Evolutionary conservation across 2,113 vertebrate genomes (phyloP).

Genomic region (Montifringilla adamsi): DNA sequence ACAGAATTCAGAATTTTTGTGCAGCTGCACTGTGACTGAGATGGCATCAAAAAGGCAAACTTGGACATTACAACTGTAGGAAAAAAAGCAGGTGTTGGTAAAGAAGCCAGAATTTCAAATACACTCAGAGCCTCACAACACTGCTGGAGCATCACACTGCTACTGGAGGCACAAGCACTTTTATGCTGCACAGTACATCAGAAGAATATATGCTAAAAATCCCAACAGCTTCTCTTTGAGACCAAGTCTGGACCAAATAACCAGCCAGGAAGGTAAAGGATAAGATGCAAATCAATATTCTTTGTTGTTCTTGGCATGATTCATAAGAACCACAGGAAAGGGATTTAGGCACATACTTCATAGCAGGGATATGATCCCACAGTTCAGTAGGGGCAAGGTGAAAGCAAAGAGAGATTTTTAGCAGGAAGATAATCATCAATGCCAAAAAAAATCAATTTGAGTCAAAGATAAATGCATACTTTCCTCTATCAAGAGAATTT

Average conservation of each 20-base stretch:
- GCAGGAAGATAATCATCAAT: background rate
- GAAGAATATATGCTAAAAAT: background rate
- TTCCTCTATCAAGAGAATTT: background rate
- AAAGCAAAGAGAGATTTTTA: background rate
- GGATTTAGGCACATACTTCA: background rate
- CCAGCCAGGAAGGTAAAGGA: background rate
- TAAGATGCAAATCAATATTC: background rate
- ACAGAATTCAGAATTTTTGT: background rate
- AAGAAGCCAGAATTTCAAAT: background rate
- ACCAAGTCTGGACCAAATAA: background rate
- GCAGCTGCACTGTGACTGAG: background rate
- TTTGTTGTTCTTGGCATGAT: background rate
- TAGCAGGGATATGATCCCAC: background rate
- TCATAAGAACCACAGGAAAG: background rate
- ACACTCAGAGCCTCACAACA: background rate
- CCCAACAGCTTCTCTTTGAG: background rate
- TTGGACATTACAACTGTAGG: background rate
- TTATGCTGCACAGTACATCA: background rate
- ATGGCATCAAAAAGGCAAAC: background rate
- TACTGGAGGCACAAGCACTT: background rate
- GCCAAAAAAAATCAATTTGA: background rate
- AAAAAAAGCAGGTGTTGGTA: background rate
- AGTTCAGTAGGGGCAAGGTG: background rate
- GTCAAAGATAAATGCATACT: background rate
- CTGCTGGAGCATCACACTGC: background rate